A percentile compares a stretch with the other conserved stretches of the same genome.
Conservation (phyloP, 1,140 invertebrate species). For the Heliconius eleuchia region DNA sequence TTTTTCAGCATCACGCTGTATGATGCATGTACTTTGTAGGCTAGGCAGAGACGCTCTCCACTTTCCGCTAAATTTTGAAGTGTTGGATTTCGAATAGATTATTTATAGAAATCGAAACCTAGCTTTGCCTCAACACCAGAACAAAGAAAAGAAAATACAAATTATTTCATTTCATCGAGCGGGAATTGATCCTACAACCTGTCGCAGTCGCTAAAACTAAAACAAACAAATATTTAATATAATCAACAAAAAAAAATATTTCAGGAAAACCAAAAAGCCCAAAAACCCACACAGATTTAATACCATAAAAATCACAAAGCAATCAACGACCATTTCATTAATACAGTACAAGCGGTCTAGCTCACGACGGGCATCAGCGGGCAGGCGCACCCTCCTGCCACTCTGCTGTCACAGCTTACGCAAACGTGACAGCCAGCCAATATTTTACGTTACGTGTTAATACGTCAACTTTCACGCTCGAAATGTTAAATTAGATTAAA, state of each 20-base stretch:
- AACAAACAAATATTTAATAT: too few species aligned
- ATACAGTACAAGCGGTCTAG: not conserved
- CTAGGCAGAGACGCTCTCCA: too few species aligned
- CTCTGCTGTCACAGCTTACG: slow-evolving; percentile 78
- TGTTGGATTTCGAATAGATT: too few species aligned
- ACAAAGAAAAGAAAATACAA: too few species aligned
- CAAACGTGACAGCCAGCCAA: slow-evolving; percentile 77
- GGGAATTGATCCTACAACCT: too few species aligned
- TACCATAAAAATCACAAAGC: not conserved
- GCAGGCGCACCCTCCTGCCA: slow-evolving; percentile 61
- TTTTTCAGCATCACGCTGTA: too few species aligned
- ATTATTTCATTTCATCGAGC: not conserved
- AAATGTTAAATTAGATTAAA: slow-evolving; percentile 76
- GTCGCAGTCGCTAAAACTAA: too few species aligned
- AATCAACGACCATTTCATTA: slow-evolving; percentile 5
- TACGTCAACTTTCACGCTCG: slow-evolving; percentile 67
- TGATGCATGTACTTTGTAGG: too few species aligned
- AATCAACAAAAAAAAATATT: too few species aligned
- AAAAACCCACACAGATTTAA: not conserved
- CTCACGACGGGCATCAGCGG: slow-evolving; percentile 22
- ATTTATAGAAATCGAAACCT: too few species aligned
- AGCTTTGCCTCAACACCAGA: too few species aligned
- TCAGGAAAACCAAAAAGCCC: not conserved
- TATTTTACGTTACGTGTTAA: slow-evolving; percentile 78
- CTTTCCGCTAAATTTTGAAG: too few species aligned